Evolutionary conservation across 35 echinoderm and acorn worm species (phyloP).

Genomic region (Lytechinus pictus): DNA sequence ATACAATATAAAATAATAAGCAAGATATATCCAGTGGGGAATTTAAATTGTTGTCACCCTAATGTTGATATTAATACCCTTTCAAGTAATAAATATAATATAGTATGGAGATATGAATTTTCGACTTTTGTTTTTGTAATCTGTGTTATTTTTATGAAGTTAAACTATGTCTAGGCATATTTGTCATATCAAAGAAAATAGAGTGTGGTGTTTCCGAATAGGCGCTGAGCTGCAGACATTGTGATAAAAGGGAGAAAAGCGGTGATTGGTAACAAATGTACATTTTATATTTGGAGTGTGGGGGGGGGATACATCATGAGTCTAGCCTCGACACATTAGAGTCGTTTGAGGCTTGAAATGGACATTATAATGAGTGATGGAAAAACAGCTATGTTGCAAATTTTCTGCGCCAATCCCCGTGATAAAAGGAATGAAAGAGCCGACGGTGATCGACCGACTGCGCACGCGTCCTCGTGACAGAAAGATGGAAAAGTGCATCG

Average conservation of each 20-base stretch:
- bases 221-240: background rate
- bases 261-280: background rate
- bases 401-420: background rate
- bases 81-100: background rate
- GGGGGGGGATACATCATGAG: background rate
- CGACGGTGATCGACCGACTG: background rate
- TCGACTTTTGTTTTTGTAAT: background rate
- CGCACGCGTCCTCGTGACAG: background rate
- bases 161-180: background rate
- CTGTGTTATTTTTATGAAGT: background rate
- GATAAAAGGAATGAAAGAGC: background rate
- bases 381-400: slow-evolving; percentile 19
- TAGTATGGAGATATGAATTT: background rate
- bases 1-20: too few species aligned
- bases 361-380: slow-evolving; percentile 12
- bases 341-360: background rate
- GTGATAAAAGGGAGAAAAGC: background rate
- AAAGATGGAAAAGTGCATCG: slow-evolving; percentile 29
- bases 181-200: background rate
- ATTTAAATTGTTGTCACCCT: background rate
- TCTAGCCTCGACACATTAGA: background rate
- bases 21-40: background rate
- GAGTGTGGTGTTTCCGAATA: background rate
- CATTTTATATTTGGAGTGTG: background rate
- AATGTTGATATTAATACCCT: background rate